Evolutionary conservation across 2,797 vertebrate species (phyloP).

Genomic region (Holocentrus rufus): DNA sequence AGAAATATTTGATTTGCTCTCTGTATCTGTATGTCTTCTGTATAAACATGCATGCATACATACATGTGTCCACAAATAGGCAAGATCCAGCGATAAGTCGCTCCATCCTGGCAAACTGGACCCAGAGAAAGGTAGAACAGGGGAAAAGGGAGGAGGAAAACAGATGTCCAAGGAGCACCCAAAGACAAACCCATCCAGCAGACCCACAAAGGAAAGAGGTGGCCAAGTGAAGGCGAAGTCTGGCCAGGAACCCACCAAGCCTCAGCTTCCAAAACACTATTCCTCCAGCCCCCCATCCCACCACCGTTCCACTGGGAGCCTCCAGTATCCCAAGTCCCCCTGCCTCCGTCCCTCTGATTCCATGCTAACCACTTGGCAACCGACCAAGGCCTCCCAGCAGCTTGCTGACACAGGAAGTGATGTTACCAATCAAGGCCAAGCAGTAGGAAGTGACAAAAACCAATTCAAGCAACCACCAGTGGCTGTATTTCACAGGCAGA

Average conservation of each 20-base stretch:
- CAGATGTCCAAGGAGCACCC: slow-evolving; percentile 8
- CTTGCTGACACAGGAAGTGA: neutral
- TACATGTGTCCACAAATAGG: slow-evolving; percentile 44
- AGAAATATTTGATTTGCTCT: no score
- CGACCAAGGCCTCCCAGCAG: slow-evolving; percentile 37
- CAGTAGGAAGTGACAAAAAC: slow-evolving; percentile 11
- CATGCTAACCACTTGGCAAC: slow-evolving; percentile 31
- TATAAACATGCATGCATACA: neutral
- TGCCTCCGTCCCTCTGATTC: slow-evolving; percentile 52
- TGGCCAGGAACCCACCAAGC: slow-evolving; percentile 10
- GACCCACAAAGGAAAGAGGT: slow-evolving; percentile 36
- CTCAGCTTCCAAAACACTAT: slow-evolving; percentile 2
- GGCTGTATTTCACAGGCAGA: slow-evolving; percentile 68
- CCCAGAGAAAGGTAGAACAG: slow-evolving; percentile 49
- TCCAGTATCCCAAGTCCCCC: slow-evolving; percentile 52
- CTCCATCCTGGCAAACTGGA: neutral
- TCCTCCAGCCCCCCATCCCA: slow-evolving; percentile 53
- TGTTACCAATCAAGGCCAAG: neutral
- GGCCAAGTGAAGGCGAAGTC: neutral
- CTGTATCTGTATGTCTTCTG: slow-evolving; percentile 4
- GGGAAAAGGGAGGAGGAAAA: slow-evolving; percentile 54
- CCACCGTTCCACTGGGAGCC: slow-evolving; percentile 65
- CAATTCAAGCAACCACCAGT: slow-evolving; percentile 47
- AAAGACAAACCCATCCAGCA: slow-evolving; percentile 18
- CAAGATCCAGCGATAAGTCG: slow-evolving; percentile 3